phyloP scores from a whole-genome alignment of 1,140 invertebrate species.

The Hypsibius dujardini region DNA sequence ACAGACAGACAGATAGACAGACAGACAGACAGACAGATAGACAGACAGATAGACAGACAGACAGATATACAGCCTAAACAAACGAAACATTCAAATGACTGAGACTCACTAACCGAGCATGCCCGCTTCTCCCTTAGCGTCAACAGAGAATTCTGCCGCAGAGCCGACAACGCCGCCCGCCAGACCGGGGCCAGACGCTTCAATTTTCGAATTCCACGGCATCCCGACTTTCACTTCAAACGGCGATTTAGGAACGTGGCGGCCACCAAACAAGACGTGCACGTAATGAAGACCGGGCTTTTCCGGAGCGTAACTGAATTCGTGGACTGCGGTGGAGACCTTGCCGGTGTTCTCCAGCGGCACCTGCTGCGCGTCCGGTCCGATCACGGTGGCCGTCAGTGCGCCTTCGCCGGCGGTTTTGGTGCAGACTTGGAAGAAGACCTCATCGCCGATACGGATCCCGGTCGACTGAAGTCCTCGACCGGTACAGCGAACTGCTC shows the following conservation, averaged over 20 bases:
- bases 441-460: conserved; percentile 60
- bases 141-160: conserved; percentile 68
- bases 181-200: conserved; percentile 68
- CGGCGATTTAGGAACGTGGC: conserved; percentile 55
- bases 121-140: conserved; percentile 75
- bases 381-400: conserved; percentile 56
- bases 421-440: conserved; percentile 65
- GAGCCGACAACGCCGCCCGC: conserved; percentile 59
- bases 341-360: conserved; percentile 33
- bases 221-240: conserved; percentile 60
- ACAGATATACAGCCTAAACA: no score
- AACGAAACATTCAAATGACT: neutral
- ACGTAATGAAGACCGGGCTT: conserved; percentile 60
- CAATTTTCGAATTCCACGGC: conserved; percentile 58
- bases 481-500: conserved; percentile 51
- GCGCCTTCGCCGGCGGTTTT: conserved; percentile 65
- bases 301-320: conserved; percentile 49
- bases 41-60: neutral
- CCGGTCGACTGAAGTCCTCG: conserved; percentile 62
- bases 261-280: conserved; percentile 53
- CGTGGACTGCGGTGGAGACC: conserved; percentile 47
- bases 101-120: conserved; percentile 41
- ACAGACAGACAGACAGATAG: neutral
- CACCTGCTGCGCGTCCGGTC: conserved; percentile 38
- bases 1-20: neutral